Evolutionary conservation across 1,140 invertebrate genomes (phyloP), one percentile per base, ranked within the genome.

Genomic region (Laupala kohalensis): DNA sequence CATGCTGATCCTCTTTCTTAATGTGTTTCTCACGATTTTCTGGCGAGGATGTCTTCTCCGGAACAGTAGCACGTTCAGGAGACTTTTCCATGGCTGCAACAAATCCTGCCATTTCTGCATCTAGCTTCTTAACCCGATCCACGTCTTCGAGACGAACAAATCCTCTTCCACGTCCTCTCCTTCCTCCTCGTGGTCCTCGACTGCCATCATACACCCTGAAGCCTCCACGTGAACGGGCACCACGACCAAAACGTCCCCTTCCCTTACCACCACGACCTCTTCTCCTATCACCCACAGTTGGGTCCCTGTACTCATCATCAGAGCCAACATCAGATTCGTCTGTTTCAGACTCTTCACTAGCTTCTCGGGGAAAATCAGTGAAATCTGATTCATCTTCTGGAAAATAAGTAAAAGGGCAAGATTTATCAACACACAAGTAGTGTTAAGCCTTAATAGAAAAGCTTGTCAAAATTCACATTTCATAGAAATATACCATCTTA

Each of bases 91-190:
- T 82, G 13, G 80, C 80, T 73, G 75, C 80, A 5, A 81, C 80
- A 23, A 80, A 80, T 69, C 80, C 81, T 73, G 81, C 80, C 82
- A 83, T 82, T 78, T 83, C 81, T 69, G 79, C 75, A 28, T 82
- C 79, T 15, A 82, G 76, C n/a, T 80, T 77, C 15, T 80, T 75
- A 0, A 78, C 80, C 73, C 82, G 81, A 28, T 83, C 82, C 66
- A 75, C 76, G 65, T 83, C 81, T 73, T 82, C 69, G 1, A 78
- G 78, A 75, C 82, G 81, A 25, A 78, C 80, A 25, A 77, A 37
- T 29, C 78, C 77, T 75, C 81, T 73, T 67, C 81, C 67, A 71
- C 78, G 76, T 27, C 77, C 80, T 23, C 82, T 81, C 63, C 82
- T 81, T 65, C 81, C 3, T 81, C 82, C 0, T 78, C 80, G 15